phyloP scores from a whole-genome alignment of 2,113 vertebrate genomes.

The Crypturellus undulatus region DNA sequence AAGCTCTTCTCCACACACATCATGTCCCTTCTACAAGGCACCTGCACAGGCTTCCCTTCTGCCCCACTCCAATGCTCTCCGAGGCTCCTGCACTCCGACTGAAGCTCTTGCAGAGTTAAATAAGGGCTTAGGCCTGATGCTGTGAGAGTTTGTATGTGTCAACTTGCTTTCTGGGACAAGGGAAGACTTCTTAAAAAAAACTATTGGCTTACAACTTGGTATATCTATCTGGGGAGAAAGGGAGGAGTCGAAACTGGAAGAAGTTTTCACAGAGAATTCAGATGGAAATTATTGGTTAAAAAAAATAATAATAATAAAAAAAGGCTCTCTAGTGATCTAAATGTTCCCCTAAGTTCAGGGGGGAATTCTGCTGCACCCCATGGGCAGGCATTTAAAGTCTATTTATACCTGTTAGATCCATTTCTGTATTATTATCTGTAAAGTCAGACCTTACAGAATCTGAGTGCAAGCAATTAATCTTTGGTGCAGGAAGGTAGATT shows the following conservation, averaged over 20 bases:
- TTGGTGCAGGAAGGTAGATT: neutral
- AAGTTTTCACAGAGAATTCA: neutral
- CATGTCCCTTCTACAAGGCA: fast-evolving
- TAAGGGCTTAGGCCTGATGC: neutral
- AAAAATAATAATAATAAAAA: too few relatives aligned
- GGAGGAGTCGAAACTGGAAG: neutral
- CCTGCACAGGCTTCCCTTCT: neutral
- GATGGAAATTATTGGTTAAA: neutral
- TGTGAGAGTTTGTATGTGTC: neutral
- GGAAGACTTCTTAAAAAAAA: neutral
- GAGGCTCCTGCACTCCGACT: neutral
- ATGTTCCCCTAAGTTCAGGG: neutral
- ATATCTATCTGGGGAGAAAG: neutral
- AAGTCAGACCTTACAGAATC: neutral
- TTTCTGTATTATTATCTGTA: fast-evolving
- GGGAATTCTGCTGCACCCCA: neutral
- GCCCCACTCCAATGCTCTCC: neutral
- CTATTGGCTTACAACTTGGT: neutral
- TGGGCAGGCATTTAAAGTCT: neutral
- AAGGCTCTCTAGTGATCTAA: neutral
- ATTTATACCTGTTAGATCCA: neutral
- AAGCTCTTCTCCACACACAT: neutral
- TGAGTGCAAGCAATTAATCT: neutral
- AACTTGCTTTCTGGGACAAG: neutral
- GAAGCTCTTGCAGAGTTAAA: neutral